Conservation (phyloP, 2,797 vertebrate species). For the Myotis vivesi region DNA sequence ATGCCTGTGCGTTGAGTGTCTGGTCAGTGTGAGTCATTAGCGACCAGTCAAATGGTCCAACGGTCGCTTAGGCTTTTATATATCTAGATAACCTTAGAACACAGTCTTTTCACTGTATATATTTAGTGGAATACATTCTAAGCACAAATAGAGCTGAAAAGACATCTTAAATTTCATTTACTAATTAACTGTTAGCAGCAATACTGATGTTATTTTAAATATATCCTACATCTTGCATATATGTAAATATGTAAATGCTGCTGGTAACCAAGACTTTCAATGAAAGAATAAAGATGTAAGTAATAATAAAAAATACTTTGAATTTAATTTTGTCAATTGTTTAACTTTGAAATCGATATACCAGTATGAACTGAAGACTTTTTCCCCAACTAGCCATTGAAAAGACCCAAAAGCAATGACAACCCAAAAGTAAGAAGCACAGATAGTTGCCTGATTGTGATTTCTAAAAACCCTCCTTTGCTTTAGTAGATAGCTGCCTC, state of each 20-base stretch:
- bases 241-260: not conserved
- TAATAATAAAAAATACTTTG: not conserved
- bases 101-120: not conserved
- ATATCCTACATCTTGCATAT: not conserved
- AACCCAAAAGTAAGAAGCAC: not conserved
- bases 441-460: not conserved
- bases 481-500: not conserved
- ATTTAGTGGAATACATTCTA: not conserved
- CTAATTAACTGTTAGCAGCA: not conserved
- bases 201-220: not conserved
- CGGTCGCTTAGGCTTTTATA: no score
- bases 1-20: no score
- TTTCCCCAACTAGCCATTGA: not conserved
- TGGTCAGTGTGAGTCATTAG: no score
- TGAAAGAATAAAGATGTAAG: not conserved
- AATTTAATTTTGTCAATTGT: not conserved
- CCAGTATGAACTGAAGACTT: not conserved
- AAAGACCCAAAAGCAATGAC: not conserved
- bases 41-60: no score
- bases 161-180: slow-evolving; percentile 23
- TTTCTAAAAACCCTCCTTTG: not conserved
- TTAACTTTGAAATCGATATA: slow-evolving; percentile 31
- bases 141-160: slow-evolving; percentile 30
- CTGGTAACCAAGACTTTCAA: not conserved
- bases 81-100: not conserved